These are phyloP conservation scores for Heliornis fulica DNA, from an alignment of 2,113 vertebrate genomes.

Conservation along the genomic window DNA sequence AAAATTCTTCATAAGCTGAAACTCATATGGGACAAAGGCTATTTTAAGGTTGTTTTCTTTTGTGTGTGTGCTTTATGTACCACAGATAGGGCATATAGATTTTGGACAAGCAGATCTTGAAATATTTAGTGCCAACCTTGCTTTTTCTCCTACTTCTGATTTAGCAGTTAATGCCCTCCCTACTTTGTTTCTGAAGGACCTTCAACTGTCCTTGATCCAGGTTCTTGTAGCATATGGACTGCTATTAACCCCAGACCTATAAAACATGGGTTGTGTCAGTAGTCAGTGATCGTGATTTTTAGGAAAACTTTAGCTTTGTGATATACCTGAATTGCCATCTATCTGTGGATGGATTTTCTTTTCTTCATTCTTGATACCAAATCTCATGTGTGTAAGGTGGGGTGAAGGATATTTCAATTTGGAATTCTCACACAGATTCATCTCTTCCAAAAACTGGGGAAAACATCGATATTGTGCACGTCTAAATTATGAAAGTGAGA, in stretches of 20 bases:
- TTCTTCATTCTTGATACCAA: background rate
- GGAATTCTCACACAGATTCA: background rate
- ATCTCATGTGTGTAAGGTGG: background rate
- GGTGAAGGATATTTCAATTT: background rate
- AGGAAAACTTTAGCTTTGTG: background rate
- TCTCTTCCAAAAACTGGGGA: background rate
- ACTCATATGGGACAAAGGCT: background rate
- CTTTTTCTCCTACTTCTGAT: background rate
- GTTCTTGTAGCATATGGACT: background rate
- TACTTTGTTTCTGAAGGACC: background rate
- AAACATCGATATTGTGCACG: background rate
- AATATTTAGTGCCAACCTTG: background rate
- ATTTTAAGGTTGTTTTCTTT: background rate
- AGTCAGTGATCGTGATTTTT: background rate
- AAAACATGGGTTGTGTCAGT: background rate
- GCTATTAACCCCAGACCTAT: background rate
- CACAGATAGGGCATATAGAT: background rate
- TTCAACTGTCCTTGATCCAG: background rate
- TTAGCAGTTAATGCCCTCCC: background rate
- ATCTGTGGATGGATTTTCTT: background rate
- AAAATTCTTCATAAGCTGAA: background rate
- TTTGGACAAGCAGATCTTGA: background rate
- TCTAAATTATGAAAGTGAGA: background rate
- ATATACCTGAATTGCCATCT: background rate
- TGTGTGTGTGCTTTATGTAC: background rate